Conservation (phyloP, 2,888 invertebrate species). For the Pherbina coryleti region DNA sequence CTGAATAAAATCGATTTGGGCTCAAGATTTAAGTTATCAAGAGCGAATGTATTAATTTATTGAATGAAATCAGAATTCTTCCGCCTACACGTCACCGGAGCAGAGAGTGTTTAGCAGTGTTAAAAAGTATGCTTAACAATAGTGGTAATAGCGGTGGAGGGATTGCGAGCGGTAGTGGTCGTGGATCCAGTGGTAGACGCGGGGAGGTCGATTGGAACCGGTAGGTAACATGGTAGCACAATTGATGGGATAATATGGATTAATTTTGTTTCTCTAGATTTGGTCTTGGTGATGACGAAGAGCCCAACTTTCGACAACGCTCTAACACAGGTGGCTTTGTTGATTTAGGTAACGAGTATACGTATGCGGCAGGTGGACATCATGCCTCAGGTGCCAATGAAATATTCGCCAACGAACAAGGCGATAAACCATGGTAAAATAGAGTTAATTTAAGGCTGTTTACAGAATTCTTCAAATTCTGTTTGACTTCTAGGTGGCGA, state of each 20-base stretch:
- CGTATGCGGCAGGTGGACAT: conserved; percentile 84
- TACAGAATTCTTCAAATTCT: neutral
- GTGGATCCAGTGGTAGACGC: conserved; percentile 35
- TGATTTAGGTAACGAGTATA: conserved; percentile 81
- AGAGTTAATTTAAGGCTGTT: too few species aligned
- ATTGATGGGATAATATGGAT: neutral
- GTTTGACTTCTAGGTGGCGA: conserved; percentile 85
- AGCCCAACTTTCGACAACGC: conserved; percentile 71
- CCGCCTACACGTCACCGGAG: neutral
- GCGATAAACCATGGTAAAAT: conserved; percentile 70
- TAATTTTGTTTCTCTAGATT: conserved; percentile 45
- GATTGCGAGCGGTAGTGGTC: conserved; percentile 22
- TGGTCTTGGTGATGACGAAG: conserved; percentile 64
- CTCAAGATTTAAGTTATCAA: neutral
- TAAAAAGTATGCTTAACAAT: conserved; percentile 2
- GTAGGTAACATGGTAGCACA: neutral
- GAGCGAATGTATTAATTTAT: neutral
- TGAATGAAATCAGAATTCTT: conserved; percentile 11
- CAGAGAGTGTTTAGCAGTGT: neutral
- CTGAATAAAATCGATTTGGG: conserved; percentile 13
- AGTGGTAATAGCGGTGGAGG: neutral
- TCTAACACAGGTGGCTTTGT: conserved; percentile 80
- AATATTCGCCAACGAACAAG: conserved; percentile 92
- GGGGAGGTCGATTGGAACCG: conserved; percentile 53
- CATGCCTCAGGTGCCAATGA: conserved; percentile 90